Percentiles rank a stretch among this genome's conserved stretches.
Conservation (phyloP, 1,140 invertebrate species). For the Eupristina koningsbergeri region DNA sequence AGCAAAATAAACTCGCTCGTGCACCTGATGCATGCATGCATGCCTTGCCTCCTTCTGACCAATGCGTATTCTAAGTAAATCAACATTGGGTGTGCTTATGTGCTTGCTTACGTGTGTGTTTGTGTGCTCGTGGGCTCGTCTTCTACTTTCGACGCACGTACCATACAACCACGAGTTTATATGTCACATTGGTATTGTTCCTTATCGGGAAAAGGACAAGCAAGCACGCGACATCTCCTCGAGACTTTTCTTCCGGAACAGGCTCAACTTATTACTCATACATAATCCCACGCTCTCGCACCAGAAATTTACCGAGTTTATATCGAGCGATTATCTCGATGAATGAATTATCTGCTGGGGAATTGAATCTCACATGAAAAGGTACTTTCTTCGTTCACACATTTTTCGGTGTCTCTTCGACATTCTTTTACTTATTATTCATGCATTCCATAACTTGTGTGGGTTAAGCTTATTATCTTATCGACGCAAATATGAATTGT, state of each 20-base stretch:
- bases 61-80: no score
- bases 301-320: background rate
- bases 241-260: conserved; percentile 55
- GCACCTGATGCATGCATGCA: conserved; percentile 52
- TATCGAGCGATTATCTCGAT: background rate
- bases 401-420: background rate
- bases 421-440: background rate
- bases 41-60: no score
- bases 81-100: no score
- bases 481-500: background rate
- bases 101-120: no score
- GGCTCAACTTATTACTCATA: conserved; percentile 59
- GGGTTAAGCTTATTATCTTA: background rate
- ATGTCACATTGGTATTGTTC: conserved; percentile 51
- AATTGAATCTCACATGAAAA: background rate
- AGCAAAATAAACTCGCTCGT: conserved; percentile 1
- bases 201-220: background rate
- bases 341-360: background rate
- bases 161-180: conserved; percentile 60
- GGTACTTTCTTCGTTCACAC: no score
- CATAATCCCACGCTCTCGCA: background rate
- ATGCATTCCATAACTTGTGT: background rate
- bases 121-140: no score
- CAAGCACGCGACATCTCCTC: no score
- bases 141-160: conserved; percentile 60